phyloP scores from a whole-genome alignment of 1,140 invertebrate species.

The Leptinotarsa lineolata region DNA sequence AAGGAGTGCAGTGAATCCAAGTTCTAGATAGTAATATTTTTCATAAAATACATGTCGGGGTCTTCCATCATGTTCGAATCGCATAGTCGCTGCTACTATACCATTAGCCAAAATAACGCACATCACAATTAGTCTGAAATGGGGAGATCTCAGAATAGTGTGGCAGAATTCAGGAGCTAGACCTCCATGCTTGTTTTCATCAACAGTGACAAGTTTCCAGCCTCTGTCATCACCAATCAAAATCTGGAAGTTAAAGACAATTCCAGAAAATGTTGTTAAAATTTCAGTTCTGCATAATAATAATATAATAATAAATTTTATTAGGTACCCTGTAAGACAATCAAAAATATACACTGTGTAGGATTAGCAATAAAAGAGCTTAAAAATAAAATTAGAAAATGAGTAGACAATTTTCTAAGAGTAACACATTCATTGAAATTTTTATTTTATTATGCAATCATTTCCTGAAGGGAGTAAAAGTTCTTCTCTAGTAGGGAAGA shows the following conservation, averaged over 20 bases:
- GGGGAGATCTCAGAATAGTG: conserved; percentile 86
- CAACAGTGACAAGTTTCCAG: conserved; percentile 93
- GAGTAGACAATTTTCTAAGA: no score
- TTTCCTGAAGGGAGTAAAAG: no score
- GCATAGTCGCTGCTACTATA: conserved; percentile 93
- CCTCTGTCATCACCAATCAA: conserved; percentile 86
- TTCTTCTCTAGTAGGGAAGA: no score
- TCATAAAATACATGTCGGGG: conserved; percentile 81
- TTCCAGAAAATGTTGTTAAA: background rate
- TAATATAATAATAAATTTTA: no score
- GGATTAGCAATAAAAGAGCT: no score
- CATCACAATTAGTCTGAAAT: conserved; percentile 92
- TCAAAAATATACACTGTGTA: no score
- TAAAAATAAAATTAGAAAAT: no score
- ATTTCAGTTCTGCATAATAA: no score
- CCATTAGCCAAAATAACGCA: conserved; percentile 93
- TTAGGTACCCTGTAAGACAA: no score
- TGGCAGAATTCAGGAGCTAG: conserved; percentile 86
- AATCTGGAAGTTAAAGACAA: conserved; percentile 64
- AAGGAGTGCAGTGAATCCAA: conserved; percentile 93
- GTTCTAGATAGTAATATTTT: conserved; percentile 94
- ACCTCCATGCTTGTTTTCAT: conserved; percentile 93
- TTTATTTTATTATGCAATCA: no score
- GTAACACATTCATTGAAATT: no score
- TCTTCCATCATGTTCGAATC: conserved; percentile 89